Conservation (phyloP, 2,797 vertebrate species). For the Spondyliosoma cantharus region DNA sequence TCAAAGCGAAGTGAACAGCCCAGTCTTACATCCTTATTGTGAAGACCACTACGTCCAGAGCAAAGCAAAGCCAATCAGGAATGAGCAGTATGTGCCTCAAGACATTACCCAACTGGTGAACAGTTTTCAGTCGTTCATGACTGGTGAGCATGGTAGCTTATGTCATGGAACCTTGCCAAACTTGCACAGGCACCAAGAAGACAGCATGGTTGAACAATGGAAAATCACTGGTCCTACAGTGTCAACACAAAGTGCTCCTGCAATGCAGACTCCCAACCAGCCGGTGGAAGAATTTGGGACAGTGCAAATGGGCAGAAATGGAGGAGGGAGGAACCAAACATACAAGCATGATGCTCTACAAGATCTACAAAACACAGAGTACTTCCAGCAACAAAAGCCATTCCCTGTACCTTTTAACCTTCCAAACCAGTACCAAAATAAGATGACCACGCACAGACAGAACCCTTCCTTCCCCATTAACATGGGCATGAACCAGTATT, state of each 20-base stretch:
- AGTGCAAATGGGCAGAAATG: conserved; percentile 79
- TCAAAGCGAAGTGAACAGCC: conserved; percentile 62
- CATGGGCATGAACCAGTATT: conserved; percentile 59
- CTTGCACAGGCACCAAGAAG: conserved; percentile 84
- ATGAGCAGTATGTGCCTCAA: conserved; percentile 78
- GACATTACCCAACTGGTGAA: conserved; percentile 85
- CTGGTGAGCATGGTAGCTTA: conserved; percentile 76
- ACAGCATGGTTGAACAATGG: conserved; percentile 83
- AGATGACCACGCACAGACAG: conserved; percentile 77
- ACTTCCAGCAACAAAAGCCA: conserved; percentile 81
- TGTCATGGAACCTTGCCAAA: conserved; percentile 83
- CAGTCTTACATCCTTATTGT: conserved; percentile 67
- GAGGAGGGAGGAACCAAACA: conserved; percentile 79
- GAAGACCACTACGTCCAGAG: conserved; percentile 78
- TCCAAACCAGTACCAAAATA: conserved; percentile 76
- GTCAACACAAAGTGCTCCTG: conserved; percentile 75
- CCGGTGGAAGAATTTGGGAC: conserved; percentile 77
- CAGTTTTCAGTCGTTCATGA: conserved; percentile 81
- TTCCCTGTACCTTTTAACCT: conserved; percentile 72
- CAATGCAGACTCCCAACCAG: conserved; percentile 83
- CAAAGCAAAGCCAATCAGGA: conserved; percentile 80
- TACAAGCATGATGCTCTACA: conserved; percentile 79
- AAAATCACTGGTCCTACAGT: conserved; percentile 79
- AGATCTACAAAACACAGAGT: conserved; percentile 82
- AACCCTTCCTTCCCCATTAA: conserved; percentile 36